Conservation (phyloP, 2,113 vertebrate genomes). For the Centropristis striata region DNA sequence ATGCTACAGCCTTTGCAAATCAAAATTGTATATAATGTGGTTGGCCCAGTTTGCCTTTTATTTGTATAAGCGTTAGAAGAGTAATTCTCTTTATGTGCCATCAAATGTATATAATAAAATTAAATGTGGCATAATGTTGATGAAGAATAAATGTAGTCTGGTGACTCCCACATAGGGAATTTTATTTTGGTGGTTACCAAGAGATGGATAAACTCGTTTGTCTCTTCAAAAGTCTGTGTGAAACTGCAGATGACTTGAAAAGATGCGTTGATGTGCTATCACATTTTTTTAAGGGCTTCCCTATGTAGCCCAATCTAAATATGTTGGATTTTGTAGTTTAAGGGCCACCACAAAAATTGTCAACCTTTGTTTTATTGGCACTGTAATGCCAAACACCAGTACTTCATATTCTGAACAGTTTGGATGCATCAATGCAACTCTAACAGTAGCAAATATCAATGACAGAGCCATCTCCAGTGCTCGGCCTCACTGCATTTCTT, state of each 20-base stretch:
- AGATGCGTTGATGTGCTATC: neutral
- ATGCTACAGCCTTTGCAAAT: constrained; percentile 32
- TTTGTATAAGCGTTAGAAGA: constrained; percentile 30
- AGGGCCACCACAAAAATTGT: constrained; percentile 6
- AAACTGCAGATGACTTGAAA: neutral
- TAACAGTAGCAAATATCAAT: neutral
- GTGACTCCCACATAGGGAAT: constrained; percentile 14
- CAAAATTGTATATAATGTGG: constrained; percentile 10
- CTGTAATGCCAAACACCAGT: constrained; percentile 20
- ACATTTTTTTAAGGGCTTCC: neutral
- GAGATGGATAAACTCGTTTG: neutral
- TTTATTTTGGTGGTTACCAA: constrained; percentile 12
- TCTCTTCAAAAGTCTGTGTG: neutral
- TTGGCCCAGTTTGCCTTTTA: constrained; percentile 28
- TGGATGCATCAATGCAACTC: neutral
- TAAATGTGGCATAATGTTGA: constrained; percentile 30
- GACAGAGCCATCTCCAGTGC: neutral
- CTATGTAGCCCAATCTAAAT: neutral
- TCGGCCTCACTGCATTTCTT: neutral
- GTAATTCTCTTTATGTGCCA: constrained; percentile 53
- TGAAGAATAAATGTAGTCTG: neutral
- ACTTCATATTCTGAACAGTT: constrained; percentile 7
- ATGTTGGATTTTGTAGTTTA: neutral
- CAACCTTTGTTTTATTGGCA: constrained; percentile 28
- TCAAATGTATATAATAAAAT: constrained; percentile 29